phyloP scores from a whole-genome alignment of 1,140 invertebrate species.

The Cyphomyrmex costatus region DNA sequence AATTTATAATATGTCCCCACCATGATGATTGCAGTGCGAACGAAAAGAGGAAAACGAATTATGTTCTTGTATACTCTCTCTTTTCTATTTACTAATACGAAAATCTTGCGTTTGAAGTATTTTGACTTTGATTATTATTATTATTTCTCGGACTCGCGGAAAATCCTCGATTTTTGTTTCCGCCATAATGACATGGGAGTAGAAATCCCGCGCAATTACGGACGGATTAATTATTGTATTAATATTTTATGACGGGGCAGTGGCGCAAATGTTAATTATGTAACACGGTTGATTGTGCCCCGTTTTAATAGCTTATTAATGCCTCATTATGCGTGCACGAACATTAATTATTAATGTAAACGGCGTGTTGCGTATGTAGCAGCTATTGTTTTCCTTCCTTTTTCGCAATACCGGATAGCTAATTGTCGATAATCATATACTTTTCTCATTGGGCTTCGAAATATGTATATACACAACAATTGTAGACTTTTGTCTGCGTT shows the following conservation, averaged over 20 bases:
- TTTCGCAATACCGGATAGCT: constrained; percentile 16
- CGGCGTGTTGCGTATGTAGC: constrained; percentile 10
- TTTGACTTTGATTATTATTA: neutral
- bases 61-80: too few relatives aligned
- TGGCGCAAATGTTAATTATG: constrained; percentile 59
- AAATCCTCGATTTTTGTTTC: constrained; percentile 17
- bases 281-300: constrained; percentile 60
- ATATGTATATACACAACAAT: neutral
- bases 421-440: constrained; percentile 32
- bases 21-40: neutral
- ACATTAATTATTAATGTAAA: constrained; percentile 59
- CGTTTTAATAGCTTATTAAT: constrained; percentile 63
- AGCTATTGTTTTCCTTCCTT: constrained; percentile 36
- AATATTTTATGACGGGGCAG: constrained; percentile 57
- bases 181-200: neutral
- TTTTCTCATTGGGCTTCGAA: constrained; percentile 23
- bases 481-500: neutral
- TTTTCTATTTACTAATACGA: neutral
- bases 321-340: constrained; percentile 52
- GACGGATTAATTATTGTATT: constrained; percentile 61
- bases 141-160: neutral
- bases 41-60: neutral
- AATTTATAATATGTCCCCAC: neutral
- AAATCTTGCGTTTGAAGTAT: constrained; percentile 1
- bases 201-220: constrained; percentile 54